Percentiles rank a stretch among this genome's conserved stretches.
phyloP scores from a whole-genome alignment of 1,140 invertebrate genomes.

The Cecropterus lyciades region DNA sequence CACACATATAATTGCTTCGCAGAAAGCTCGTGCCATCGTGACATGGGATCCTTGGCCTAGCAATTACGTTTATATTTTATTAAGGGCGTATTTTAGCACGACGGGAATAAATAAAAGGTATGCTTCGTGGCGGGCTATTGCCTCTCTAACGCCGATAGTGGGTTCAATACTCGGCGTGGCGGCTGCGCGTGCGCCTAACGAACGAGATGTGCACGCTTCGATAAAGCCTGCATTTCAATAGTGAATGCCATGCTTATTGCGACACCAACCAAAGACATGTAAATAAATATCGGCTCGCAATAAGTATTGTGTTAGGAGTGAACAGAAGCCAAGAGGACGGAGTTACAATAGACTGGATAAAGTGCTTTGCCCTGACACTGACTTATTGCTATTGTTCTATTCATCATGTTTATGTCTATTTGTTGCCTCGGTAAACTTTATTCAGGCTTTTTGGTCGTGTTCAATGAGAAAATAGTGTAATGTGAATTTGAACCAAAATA shows the following conservation, averaged over 20 bases:
- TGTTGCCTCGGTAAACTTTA: neutral
- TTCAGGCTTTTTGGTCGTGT: constrained; percentile 2
- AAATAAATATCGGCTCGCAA: constrained; percentile 30
- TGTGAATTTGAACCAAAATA: neutral
- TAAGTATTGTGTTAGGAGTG: constrained; percentile 35
- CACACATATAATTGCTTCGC: constrained; percentile 35
- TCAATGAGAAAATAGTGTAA: neutral
- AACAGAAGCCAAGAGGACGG: constrained; percentile 17
- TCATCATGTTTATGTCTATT: constrained; percentile 20
- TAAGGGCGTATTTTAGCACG: constrained; percentile 40
- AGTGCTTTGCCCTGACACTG: constrained; percentile 13
- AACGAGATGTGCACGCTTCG: constrained; percentile 61
- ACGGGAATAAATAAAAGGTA: constrained; percentile 45
- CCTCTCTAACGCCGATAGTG: constrained; percentile 66
- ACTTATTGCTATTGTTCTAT: constrained; percentile 23
- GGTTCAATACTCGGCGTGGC: constrained; percentile 61
- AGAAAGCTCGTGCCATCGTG: constrained; percentile 35
- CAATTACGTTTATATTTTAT: constrained; percentile 38
- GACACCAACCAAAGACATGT: constrained; percentile 40
- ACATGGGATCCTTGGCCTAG: constrained; percentile 27
- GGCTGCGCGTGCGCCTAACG: constrained; percentile 57
- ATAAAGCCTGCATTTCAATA: constrained; percentile 70
- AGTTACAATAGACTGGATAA: constrained; percentile 20
- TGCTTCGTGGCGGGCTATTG: constrained; percentile 45
- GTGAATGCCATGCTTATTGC: constrained; percentile 42